Evolutionary conservation across 2,888 invertebrate species (phyloP), one percentile per base, ranked within the genome.

Genomic region (Notodonta dromedarius): DNA sequence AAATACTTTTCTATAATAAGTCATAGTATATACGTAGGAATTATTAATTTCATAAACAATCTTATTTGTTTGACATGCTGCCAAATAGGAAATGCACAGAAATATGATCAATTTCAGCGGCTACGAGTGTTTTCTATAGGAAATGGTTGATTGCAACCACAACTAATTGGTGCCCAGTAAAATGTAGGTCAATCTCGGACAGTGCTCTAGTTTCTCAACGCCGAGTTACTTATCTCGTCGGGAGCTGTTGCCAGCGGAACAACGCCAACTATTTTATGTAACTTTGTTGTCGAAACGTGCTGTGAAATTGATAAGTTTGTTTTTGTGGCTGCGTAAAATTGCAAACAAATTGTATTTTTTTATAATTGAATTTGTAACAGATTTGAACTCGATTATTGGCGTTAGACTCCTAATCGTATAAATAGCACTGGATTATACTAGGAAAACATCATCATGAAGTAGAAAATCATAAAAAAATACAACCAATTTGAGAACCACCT

Each of bases 211-310:
- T 92, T 93, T 91, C 92, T 88, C 90, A 92, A 92, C 88, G 83
- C 79, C 78, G 83, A 85, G 86, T 86, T 86, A 89, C 85, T 88
- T 89, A 91, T 89, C 90, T 88, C 80, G 84, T 77, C 85, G 86
- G 90, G 86, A 90, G 87, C 81, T 80, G 84, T 86, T 90, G 88
- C 88, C 91, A 89, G 85, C 89, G 77, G 81, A 83, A 83, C 84
- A 85, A 85, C 80, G 87, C 85, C 85, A 87, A 86, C 85, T 74
- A 80, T 84, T 91, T 92, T 90, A 91, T 91, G 88, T 91, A 93
- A 93, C 89, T 87, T 86, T 88, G 87, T 90, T 92, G 88, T 90
- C 79, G 91, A 92, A 91, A 92, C 87, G 83, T 87, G 88, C 87
- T 84, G 84, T 86, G 87, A 83, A 84, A 85, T 83, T 87, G 85